Evolutionary conservation across 2,113 vertebrate genomes (phyloP), one percentile per base, ranked within the genome.

Genomic region (Rousettus leschenaultii): DNA sequence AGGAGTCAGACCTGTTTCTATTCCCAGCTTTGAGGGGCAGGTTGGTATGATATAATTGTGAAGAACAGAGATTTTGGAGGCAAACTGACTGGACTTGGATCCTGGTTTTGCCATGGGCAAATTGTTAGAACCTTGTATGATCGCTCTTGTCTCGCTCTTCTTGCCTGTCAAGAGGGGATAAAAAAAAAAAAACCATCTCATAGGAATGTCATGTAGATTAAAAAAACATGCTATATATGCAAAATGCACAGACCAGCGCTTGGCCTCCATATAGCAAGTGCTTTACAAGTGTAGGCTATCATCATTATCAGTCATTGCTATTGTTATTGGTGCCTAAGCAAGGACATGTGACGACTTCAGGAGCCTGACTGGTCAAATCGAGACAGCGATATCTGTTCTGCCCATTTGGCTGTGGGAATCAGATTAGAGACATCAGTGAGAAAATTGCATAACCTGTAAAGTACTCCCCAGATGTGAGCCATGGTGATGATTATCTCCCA

Each of bases 391-490:
- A n/a, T 40, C 21, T 90, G 9, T 16, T 33, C 43, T 63, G 19
- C 35, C 77, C 33, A 48, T 24, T 57, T 48, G 78, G 43, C 74
- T 53, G 21, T n/a, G 35, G 43, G 28, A 38, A 59, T 82, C 38
- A 2, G 11, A 51, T 30, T 30, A 51, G 53, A 92, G 51, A 63
- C 24, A 40, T 12, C 59, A 38, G 22, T 21, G 40, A 79, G 68
- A 73, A 40, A 30, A 70, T 38, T 35, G 48, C 24, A 6, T 79
- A 85, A 53, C 63, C 68, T 57, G 35, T 14, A 38, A 73, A 73
- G 66, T 48, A 26, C 86, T 96, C 59, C 94, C 85, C 97, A 97
- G 95, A 94, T 70, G 66, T 57, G 24, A 88, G n/a, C 26, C 28
- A 8, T 5, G 9, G 45, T 70, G 70, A 33, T n/a, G 45, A 59